Conservation (phyloP, 1,140 invertebrate species). For the Drosophila pectinifera region DNA sequence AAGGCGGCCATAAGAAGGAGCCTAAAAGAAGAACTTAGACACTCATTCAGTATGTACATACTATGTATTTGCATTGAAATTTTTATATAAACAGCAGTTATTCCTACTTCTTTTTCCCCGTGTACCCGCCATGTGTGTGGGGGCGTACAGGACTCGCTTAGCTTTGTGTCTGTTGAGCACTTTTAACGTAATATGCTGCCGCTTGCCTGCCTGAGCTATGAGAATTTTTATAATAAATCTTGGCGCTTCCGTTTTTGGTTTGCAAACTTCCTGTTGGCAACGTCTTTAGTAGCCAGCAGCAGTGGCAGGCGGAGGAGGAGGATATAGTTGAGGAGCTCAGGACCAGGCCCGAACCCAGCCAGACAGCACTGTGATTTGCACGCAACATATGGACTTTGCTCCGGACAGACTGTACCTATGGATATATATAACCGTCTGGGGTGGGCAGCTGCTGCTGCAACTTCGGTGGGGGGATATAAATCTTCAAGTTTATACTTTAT, state of each 20-base stretch:
- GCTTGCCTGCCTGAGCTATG: constrained; percentile 77
- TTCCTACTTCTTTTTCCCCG: no score
- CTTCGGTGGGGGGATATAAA: constrained; percentile 71
- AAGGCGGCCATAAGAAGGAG: no score
- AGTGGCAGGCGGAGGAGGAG: constrained; percentile 8
- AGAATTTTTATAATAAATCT: constrained; percentile 84
- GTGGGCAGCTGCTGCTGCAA: constrained; percentile 42
- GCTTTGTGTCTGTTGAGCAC: constrained; percentile 58
- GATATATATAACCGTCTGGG: constrained; percentile 14
- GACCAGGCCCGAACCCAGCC: constrained; percentile 6
- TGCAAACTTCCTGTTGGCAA: constrained; percentile 82
- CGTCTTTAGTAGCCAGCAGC: constrained; percentile 65
- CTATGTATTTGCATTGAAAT: no score
- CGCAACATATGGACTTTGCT: constrained; percentile 74
- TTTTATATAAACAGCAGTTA: no score
- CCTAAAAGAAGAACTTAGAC: no score
- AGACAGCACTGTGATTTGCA: constrained; percentile 72
- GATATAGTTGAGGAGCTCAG: constrained; percentile 7
- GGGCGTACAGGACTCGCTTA: constrained; percentile 15
- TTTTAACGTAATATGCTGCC: constrained; percentile 82
- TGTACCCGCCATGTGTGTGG: constrained; percentile 11
- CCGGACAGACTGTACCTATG: constrained; percentile 32
- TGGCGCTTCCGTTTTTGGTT: constrained; percentile 80
- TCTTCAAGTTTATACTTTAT: constrained; percentile 80
- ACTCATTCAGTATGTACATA: no score